Percentiles rank a stretch among this genome's conserved stretches.
phyloP scores from a whole-genome alignment of 2,797 vertebrate genomes.

The Botia kubotai region DNA sequence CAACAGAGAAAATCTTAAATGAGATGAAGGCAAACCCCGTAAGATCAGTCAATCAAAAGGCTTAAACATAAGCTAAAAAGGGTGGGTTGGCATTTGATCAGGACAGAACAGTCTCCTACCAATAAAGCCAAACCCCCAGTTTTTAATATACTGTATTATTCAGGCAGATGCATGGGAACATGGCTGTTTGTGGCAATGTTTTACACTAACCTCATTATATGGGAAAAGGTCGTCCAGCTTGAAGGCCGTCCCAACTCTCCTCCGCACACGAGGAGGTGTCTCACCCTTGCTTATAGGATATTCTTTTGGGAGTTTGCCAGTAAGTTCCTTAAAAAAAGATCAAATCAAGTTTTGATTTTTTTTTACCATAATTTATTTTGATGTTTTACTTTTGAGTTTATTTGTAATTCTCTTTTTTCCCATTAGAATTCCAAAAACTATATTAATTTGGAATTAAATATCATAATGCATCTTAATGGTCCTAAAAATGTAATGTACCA shows the following conservation, averaged over 20 bases:
- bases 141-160: conserved; percentile 32
- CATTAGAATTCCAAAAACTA: too few relatives aligned
- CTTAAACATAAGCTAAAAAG: neutral
- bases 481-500: too few relatives aligned
- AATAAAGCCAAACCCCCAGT: neutral
- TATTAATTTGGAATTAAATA: too few relatives aligned
- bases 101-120: neutral
- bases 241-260: conserved; percentile 89
- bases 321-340: conserved; percentile 84
- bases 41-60: neutral
- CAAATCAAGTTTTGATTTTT: neutral
- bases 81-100: conserved; percentile 1
- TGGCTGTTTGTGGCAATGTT: conserved; percentile 15
- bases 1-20: neutral
- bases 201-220: conserved; percentile 84
- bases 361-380: too few relatives aligned
- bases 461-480: too few relatives aligned
- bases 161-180: neutral
- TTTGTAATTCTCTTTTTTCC: too few relatives aligned
- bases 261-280: conserved; percentile 88
- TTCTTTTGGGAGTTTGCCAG: conserved; percentile 93
- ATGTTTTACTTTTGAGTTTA: too few relatives aligned
- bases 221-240: conserved; percentile 92
- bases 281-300: conserved; percentile 91
- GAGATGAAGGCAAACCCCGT: neutral